phyloP scores from a whole-genome alignment of 2,113 vertebrate species.

The Sinocyclocheilus anophthalmus region DNA sequence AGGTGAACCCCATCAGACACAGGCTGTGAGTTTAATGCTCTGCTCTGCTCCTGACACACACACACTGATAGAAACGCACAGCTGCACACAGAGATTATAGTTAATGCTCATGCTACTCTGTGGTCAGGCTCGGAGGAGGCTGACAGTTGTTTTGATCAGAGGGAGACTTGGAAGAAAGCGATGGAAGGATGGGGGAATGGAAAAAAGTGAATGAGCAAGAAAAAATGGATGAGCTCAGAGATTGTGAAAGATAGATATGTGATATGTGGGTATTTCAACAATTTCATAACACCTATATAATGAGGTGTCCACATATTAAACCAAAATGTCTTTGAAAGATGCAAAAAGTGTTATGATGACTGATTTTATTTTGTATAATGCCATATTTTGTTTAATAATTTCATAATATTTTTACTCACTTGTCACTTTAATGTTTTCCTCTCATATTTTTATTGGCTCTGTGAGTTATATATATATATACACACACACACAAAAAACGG shows the following conservation, averaged over 20 bases:
- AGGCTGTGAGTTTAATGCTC: conserved; percentile 33
- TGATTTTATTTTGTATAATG: neutral
- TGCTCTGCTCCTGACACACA: neutral
- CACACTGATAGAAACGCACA: conserved; percentile 26
- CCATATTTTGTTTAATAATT: neutral
- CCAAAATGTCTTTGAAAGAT: neutral
- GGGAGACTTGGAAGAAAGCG: conserved; percentile 16
- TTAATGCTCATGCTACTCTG: conserved; percentile 24
- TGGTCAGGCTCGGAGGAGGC: conserved; percentile 9
- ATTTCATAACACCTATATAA: no score
- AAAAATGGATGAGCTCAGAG: neutral
- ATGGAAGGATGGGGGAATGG: conserved; percentile 14
- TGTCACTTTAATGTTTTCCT: neutral
- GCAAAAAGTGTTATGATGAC: neutral
- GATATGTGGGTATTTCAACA: neutral
- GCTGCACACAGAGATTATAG: conserved; percentile 43
- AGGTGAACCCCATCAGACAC: conserved; percentile 45
- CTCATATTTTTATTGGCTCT: neutral
- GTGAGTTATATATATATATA: no score
- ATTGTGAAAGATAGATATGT: neutral
- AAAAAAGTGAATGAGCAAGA: conserved; percentile 17
- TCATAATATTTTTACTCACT: neutral
- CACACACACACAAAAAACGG: no score
- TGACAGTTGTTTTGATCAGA: conserved; percentile 44
- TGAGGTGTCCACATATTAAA: neutral